phyloP scores from a whole-genome alignment of 2,888 invertebrate species.

The Lamellibrachia columna region DNA sequence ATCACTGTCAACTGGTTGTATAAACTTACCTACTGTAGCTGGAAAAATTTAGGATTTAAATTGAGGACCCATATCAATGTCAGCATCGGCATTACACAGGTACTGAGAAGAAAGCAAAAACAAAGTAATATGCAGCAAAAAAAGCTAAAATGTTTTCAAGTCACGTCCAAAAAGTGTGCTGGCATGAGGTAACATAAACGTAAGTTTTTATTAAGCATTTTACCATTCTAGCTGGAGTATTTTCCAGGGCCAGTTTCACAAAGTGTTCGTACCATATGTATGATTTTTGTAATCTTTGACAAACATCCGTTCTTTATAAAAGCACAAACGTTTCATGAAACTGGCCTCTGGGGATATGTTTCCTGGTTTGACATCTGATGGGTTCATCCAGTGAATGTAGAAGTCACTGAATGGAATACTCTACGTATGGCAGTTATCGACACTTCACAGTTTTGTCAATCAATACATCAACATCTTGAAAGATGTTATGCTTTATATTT shows the following conservation, averaged over 20 bases:
- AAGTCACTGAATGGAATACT: not conserved
- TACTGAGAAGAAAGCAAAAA: too few species aligned
- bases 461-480: not conserved
- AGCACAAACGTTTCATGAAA: too few species aligned
- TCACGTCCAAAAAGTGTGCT: not conserved
- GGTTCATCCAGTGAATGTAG: not conserved
- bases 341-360: too few species aligned
- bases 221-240: too few species aligned
- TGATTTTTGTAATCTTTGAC: too few species aligned
- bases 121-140: not conserved
- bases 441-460: not conserved
- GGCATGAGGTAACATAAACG: too few species aligned
- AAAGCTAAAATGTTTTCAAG: not conserved
- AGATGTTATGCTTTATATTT: not conserved
- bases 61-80: too few species aligned
- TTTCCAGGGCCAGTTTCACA: too few species aligned
- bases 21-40: not conserved
- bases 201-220: too few species aligned
- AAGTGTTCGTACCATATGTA: too few species aligned
- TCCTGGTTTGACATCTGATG: not conserved
- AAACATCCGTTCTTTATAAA: too few species aligned
- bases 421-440: not conserved
- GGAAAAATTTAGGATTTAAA: not conserved
- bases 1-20: not conserved
- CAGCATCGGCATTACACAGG: too few species aligned